These are phyloP conservation scores for Creontiades dilutus DNA, from an alignment of 2,888 invertebrate genomes.

Conservation along the genomic window DNA sequence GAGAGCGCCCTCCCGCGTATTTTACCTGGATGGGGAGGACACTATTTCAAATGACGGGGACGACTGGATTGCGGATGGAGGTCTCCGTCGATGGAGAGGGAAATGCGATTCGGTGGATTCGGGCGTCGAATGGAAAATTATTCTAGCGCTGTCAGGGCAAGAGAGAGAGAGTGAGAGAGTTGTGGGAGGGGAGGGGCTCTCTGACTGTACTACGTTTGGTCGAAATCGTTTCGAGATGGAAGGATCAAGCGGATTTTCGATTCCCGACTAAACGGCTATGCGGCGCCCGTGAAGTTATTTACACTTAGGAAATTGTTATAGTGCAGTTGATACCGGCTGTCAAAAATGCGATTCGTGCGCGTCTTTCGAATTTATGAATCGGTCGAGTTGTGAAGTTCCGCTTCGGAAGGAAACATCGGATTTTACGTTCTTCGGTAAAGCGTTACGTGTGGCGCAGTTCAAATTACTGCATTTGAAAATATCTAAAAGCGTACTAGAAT, in stretches of 20 bases:
- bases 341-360: background rate
- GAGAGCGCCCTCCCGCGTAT: constrained; percentile 45
- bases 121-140: constrained; percentile 42
- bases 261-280: background rate
- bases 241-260: constrained; percentile 34
- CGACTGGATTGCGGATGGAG: background rate
- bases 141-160: constrained; percentile 34
- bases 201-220: background rate
- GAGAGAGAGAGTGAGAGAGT: background rate
- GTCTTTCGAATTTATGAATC: background rate
- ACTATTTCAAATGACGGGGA: constrained; percentile 54
- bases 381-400: background rate
- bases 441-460: no score
- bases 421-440: no score
- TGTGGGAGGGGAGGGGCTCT: background rate
- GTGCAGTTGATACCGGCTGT: background rate
- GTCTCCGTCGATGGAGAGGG: constrained; percentile 4
- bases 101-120: constrained; percentile 40
- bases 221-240: constrained; percentile 26
- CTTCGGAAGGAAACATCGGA: no score
- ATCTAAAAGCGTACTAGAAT: no score
- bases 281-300: background rate
- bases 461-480: no score
- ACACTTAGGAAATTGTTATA: constrained; percentile 17
- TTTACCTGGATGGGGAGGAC: constrained; percentile 34